Evolutionary conservation across 2,113 vertebrate species (phyloP).

Genomic region (Pithys albifrons): DNA sequence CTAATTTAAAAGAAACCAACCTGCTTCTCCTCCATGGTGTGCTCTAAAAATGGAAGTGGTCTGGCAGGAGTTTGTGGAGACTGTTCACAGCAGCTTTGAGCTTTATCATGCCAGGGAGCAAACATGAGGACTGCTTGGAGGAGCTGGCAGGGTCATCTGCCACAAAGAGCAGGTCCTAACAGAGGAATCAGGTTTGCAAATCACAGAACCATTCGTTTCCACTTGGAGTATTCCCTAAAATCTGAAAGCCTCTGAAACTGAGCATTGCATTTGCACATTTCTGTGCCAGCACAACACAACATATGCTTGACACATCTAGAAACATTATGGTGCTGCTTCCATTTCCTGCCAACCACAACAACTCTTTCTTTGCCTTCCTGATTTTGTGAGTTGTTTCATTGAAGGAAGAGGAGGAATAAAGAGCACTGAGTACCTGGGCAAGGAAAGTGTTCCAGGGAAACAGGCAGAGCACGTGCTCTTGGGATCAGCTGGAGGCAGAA

Average conservation of each 20-base stretch:
- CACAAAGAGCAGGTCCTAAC: neutral
- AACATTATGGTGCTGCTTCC: slow-evolving; percentile 45
- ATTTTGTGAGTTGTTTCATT: slow-evolving; percentile 19
- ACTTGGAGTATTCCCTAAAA: neutral
- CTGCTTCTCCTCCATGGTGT: too few relatives aligned
- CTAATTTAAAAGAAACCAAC: neutral
- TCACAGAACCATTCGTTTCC: neutral
- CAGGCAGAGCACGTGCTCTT: slow-evolving; percentile 27
- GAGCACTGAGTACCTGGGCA: neutral
- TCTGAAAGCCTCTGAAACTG: slow-evolving; percentile 28
- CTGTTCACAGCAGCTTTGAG: neutral
- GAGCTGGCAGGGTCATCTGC: neutral
- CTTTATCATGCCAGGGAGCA: neutral
- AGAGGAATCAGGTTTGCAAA: neutral
- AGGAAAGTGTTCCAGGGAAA: neutral
- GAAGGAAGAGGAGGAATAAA: neutral
- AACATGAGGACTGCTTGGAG: neutral
- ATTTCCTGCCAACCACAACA: slow-evolving; percentile 37
- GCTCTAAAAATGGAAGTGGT: neutral
- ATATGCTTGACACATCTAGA: slow-evolving; percentile 53
- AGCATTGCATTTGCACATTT: slow-evolving; percentile 55
- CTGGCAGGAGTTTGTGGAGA: neutral
- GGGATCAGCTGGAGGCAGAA: slow-evolving; percentile 35
- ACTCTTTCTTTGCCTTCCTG: slow-evolving; percentile 14
- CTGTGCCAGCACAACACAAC: slow-evolving; percentile 39